Percentiles rank a stretch among this genome's conserved stretches.
phyloP scores from a whole-genome alignment of 2,888 invertebrate genomes.

The Prenolepis imparis region DNA sequence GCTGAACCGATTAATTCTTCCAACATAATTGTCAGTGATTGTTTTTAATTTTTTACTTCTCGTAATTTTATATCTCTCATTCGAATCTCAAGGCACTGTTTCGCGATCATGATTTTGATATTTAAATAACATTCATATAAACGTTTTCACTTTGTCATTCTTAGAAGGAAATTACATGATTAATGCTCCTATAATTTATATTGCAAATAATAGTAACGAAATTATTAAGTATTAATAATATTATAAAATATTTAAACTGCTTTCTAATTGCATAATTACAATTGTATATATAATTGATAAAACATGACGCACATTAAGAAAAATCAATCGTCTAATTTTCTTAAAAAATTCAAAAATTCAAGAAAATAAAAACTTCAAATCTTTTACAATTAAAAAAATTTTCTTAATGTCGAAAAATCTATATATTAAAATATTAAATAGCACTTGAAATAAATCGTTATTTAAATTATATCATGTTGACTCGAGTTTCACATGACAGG shows the following conservation, averaged over 20 bases:
- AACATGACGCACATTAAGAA: background rate
- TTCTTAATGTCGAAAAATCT: background rate
- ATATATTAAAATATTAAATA: background rate
- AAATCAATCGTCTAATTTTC: background rate
- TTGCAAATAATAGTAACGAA: background rate
- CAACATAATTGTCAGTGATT: background rate
- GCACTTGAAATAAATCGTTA: background rate
- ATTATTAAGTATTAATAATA: background rate
- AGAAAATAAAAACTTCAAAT: background rate
- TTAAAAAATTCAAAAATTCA: background rate
- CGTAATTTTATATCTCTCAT: background rate
- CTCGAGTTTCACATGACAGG: background rate
- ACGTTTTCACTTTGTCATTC: slow-evolving; percentile 14
- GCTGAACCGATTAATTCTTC: background rate
- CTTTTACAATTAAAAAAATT: background rate
- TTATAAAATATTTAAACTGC: slow-evolving; percentile 4
- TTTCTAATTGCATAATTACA: background rate
- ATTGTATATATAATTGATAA: background rate
- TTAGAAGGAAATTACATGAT: slow-evolving; percentile 15
- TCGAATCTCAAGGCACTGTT: slow-evolving; percentile 21
- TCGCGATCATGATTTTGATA: slow-evolving; percentile 3
- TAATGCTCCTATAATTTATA: slow-evolving; percentile 3
- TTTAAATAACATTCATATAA: background rate
- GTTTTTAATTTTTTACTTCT: slow-evolving; percentile 10
- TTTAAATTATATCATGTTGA: background rate